These are phyloP conservation scores for Slavum lentiscoides DNA, from an alignment of 2,888 invertebrate genomes.

Conservation along the genomic window DNA sequence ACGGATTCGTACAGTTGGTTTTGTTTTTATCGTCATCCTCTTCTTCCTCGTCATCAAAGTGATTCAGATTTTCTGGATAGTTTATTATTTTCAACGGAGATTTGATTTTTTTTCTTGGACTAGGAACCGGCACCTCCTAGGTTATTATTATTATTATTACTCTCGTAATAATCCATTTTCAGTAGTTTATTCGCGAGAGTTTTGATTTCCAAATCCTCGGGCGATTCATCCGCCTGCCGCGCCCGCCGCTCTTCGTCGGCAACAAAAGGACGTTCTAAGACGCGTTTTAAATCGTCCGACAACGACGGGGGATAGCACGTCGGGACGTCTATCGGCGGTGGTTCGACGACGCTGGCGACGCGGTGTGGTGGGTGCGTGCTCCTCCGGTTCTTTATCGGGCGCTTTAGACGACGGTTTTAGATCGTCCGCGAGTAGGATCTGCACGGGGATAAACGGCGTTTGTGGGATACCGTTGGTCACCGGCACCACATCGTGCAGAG, in stretches of 20 bases:
- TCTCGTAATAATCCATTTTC: conserved; percentile 50
- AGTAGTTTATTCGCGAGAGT: conserved; percentile 42
- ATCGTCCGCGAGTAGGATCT: not conserved
- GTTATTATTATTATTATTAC: not conserved
- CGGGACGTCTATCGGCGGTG: not conserved
- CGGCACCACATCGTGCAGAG: not conserved
- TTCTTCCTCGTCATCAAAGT: conserved; percentile 69
- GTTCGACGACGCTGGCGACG: not conserved
- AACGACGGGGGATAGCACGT: not conserved
- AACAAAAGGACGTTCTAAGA: conserved; percentile 15
- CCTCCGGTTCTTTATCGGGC: not conserved
- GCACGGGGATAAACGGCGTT: too few species aligned
- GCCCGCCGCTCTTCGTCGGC: not conserved
- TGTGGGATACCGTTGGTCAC: too few species aligned
- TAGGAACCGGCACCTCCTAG: conserved; percentile 46
- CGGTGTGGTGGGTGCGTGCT: too few species aligned
- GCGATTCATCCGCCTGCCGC: conserved; percentile 10
- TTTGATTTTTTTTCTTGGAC: conserved; percentile 46
- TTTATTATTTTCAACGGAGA: conserved; percentile 56
- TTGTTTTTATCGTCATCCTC: conserved; percentile 58
- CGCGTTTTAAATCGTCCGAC: conserved; percentile 43
- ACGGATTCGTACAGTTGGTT: conserved; percentile 67
- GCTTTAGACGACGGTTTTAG: not conserved
- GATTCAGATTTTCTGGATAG: conserved; percentile 82
- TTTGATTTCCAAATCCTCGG: conserved; percentile 43